Percentiles rank a stretch among this genome's conserved stretches.
These are phyloP conservation scores for Melinopterus prodromus DNA, from an alignment of 2,888 invertebrate genomes.

Conservation along the genomic window DNA sequence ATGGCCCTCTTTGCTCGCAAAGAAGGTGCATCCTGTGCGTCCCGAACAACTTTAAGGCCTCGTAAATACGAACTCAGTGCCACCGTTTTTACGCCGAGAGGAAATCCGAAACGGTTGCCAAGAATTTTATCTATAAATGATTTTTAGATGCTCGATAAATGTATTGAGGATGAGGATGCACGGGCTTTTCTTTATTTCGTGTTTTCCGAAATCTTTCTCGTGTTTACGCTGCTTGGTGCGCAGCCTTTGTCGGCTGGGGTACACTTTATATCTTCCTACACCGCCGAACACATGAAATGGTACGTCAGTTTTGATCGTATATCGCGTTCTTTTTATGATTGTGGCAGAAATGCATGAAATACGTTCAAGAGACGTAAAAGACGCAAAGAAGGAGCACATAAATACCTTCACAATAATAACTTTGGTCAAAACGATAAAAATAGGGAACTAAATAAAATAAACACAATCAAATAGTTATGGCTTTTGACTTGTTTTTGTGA, in stretches of 20 bases:
- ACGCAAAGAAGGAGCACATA: no score
- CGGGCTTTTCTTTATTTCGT: conserved; percentile 17
- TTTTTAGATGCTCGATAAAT: conserved; percentile 20
- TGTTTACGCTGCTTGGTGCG: background rate
- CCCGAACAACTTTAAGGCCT: conserved; percentile 14
- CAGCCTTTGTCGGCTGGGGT: background rate
- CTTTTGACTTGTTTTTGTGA: no score
- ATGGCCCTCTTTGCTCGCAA: conserved; percentile 12
- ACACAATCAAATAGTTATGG: no score
- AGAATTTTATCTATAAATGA: conserved; percentile 32
- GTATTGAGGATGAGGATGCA: conserved; percentile 12
- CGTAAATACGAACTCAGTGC: conserved; percentile 19
- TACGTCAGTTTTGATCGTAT: background rate
- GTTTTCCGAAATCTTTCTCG: conserved; percentile 11
- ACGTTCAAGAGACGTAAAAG: background rate
- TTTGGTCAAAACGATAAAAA: no score
- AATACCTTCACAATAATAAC: no score
- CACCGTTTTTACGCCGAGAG: conserved; percentile 18
- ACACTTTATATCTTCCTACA: conserved; percentile 4
- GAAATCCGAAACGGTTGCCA: conserved; percentile 17
- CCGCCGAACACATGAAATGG: background rate
- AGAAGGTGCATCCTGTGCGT: conserved; percentile 16
- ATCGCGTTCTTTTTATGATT: background rate
- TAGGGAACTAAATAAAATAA: no score
- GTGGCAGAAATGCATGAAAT: background rate